Evolutionary conservation across 1,140 invertebrate genomes (phyloP).

Genomic region (Mylabris phalerata): DNA sequence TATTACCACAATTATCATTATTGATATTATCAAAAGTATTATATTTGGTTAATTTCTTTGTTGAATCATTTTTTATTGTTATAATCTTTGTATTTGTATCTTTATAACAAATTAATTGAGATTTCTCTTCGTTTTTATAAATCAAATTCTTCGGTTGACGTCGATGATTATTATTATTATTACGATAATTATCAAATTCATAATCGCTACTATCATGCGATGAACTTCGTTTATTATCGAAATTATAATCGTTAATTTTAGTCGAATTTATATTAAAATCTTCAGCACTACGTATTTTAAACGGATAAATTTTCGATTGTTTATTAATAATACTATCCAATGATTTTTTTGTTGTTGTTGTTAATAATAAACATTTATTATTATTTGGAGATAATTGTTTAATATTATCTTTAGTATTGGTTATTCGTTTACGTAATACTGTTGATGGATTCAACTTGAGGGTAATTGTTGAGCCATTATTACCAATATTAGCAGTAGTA

Average conservation of each 20-base stretch:
- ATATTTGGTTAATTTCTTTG: slow-evolving; percentile 32
- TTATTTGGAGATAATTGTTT: background rate
- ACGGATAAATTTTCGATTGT: slow-evolving; percentile 25
- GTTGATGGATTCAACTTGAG: slow-evolving; percentile 19
- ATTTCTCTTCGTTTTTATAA: slow-evolving; percentile 35
- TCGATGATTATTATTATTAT: background rate
- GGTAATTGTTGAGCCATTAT: slow-evolving; percentile 19
- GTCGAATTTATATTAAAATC: slow-evolving; percentile 15
- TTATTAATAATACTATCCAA: slow-evolving; percentile 9
- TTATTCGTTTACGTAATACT: slow-evolving; percentile 31
- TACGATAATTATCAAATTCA: slow-evolving; percentile 21
- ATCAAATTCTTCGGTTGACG: slow-evolving; percentile 22
- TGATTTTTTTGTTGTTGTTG: background rate
- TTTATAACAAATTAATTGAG: slow-evolving; percentile 36
- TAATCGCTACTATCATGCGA: slow-evolving; percentile 33
- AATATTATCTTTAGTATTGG: background rate
- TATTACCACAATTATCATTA: slow-evolving; percentile 18
- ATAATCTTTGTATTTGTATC: slow-evolving; percentile 31
- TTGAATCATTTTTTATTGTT: slow-evolving; percentile 31
- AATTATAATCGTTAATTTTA: background rate
- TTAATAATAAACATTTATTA: background rate
- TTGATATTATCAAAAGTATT: slow-evolving; percentile 33
- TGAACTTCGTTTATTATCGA: slow-evolving; percentile 16
- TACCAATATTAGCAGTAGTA: background rate
- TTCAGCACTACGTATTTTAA: slow-evolving; percentile 26